Percentiles rank a stretch among this genome's conserved stretches.
These are phyloP conservation scores for Crax fasciolata DNA, from an alignment of 2,797 vertebrate species.

Conservation along the genomic window DNA sequence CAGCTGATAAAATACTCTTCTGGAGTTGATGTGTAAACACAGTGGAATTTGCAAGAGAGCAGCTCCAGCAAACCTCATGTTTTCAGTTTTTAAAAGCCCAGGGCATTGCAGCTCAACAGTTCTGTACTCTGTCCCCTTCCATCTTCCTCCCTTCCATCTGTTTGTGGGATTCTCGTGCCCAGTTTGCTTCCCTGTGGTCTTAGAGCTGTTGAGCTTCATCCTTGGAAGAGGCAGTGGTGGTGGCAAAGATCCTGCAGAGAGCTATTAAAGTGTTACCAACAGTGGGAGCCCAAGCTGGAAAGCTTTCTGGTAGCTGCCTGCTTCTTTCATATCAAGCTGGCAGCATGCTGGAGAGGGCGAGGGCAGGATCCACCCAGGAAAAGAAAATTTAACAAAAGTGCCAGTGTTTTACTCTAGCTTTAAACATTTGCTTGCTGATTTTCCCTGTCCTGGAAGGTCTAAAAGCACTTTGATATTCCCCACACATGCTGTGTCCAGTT, in stretches of 20 bases:
- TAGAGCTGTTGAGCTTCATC: constrained; percentile 65
- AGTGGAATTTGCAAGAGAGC: constrained; percentile 58
- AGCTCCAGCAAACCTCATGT: background rate
- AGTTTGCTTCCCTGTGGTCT: constrained; percentile 67
- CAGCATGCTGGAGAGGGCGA: background rate
- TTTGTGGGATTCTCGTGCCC: constrained; percentile 72
- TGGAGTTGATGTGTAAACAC: constrained; percentile 59
- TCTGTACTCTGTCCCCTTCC: constrained; percentile 39
- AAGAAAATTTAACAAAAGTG: background rate
- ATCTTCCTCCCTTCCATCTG: constrained; percentile 64
- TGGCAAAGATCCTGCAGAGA: constrained; percentile 76
- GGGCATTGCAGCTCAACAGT: constrained; percentile 62
- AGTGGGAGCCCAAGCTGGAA: constrained; percentile 32
- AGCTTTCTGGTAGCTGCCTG: constrained; percentile 42
- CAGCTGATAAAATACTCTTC: constrained; percentile 44
- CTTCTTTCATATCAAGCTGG: constrained; percentile 41
- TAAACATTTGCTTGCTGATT: background rate
- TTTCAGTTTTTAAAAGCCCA: constrained; percentile 53
- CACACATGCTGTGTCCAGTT: background rate
- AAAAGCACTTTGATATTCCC: background rate
- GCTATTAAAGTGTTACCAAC: constrained; percentile 70
- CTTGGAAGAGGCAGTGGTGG: constrained; percentile 65
- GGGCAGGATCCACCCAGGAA: background rate
- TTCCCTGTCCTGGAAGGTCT: background rate
- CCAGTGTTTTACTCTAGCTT: background rate